A percentile compares a stretch with the other conserved stretches of the same genome.
phyloP scores from a whole-genome alignment of 1,140 invertebrate species.

The Caerostris extrusa region DNA sequence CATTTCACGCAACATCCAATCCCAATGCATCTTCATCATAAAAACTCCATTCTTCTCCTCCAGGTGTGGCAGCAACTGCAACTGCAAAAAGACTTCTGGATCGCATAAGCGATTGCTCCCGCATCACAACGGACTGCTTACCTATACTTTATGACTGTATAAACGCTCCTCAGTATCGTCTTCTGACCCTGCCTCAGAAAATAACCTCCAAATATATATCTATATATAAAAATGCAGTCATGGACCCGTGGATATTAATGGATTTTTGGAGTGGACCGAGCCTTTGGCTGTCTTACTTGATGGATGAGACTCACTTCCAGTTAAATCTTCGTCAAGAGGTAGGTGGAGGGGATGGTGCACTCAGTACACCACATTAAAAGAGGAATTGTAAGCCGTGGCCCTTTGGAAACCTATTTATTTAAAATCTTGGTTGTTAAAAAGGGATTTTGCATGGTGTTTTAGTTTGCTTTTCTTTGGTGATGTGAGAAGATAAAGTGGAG shows the following conservation, averaged over 20 bases:
- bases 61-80: background rate
- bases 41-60: conserved; percentile 33
- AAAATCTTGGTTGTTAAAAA: conserved; percentile 18
- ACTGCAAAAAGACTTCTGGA: conserved; percentile 35
- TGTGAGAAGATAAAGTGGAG: background rate
- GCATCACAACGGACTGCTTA: conserved; percentile 50
- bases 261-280: conserved; percentile 69
- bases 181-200: conserved; percentile 43
- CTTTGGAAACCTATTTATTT: background rate
- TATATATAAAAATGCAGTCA: conserved; percentile 52
- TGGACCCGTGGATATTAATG: conserved; percentile 65
- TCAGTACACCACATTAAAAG: background rate
- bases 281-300: conserved; percentile 50
- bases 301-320: conserved; percentile 23
- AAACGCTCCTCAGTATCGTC: conserved; percentile 43
- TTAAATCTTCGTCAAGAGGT: conserved; percentile 30
- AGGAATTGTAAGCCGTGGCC: background rate
- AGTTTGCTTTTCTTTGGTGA: background rate
- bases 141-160: conserved; percentile 73
- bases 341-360: background rate
- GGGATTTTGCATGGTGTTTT: background rate
- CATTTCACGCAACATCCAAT: conserved; percentile 64
- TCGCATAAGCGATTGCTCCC: conserved; percentile 50
- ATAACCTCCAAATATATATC: background rate
- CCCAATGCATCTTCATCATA: conserved; percentile 65